Evolutionary conservation across 2,113 vertebrate genomes (phyloP), one percentile per base, ranked within the genome.

Genomic region (Sander vitreus): DNA sequence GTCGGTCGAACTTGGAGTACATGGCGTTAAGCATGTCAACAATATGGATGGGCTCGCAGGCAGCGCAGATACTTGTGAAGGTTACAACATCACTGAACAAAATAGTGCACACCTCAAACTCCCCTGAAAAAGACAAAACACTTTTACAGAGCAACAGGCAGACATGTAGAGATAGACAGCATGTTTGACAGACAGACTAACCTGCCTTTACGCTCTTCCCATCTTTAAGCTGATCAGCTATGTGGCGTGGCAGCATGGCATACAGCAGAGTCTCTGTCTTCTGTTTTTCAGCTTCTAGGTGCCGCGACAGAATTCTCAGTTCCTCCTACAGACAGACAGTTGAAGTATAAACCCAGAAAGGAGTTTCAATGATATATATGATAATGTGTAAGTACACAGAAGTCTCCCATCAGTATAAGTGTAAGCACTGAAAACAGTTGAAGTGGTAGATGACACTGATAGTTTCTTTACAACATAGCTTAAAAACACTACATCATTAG

Each of bases 41-140:
- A 1, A 88, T 95, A 30, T 95, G 90, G 70, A 96, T 95, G 68
- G 95, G 95, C 78, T 97, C 92, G 30, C 94, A 96, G 76, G 88
- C 94, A 13, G 95, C 96, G 6, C 93, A 96, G 89, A 94, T 96
- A 84, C 93, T 96, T 2, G 95, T 97, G 89, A 97, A 96, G 50
- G 94, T 96, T 45, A 96, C 96, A 53, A 96, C 92, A 3, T 96
- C 95, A 1, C 95, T 96, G 91, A 97, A 96, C 53, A 97, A 90
- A 25, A 96, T 93, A 0, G 93, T 96, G 89, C 96, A 97, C 14
- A 87, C 95, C 86, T 94, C 81, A 83, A 96, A 97, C 79, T 96
- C 96, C 75, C 96, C 94, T 94, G 75, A 1, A 48, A 55, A 10
- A 81, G 6, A 71, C 8, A 13, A 6, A 9, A 33, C 1, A n/a